These are phyloP conservation scores for Anguilla obscura DNA, from an alignment of 2,797 vertebrate genomes.

Conservation along the genomic window DNA sequence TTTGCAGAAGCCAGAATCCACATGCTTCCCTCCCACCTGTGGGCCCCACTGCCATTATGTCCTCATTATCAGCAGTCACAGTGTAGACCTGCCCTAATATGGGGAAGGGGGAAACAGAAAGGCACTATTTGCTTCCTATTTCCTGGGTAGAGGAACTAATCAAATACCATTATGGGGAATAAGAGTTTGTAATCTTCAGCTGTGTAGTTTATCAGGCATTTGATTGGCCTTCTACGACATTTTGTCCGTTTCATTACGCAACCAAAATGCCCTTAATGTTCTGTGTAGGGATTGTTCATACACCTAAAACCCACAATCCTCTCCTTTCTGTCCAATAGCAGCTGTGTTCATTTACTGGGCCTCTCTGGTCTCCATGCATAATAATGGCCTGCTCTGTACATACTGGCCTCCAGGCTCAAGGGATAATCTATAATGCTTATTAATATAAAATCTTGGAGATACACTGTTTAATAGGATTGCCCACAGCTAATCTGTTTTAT, in stretches of 20 bases:
- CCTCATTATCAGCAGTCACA: too few species aligned
- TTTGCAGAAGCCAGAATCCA: too few species aligned
- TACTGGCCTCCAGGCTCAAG: background rate
- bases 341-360: background rate
- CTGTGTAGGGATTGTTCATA: background rate
- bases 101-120: too few species aligned
- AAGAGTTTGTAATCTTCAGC: background rate
- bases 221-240: background rate
- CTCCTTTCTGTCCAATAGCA: background rate
- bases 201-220: background rate
- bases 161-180: background rate
- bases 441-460: background rate
- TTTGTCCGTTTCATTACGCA: background rate
- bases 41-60: too few species aligned
- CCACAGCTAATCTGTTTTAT: background rate
- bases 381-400: background rate
- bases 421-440: background rate
- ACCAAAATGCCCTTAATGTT: background rate
- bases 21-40: too few species aligned
- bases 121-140: too few species aligned
- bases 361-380: background rate
- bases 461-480: background rate
- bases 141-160: background rate
- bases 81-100: too few species aligned
- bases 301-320: background rate